Conservation (phyloP, 1,140 invertebrate species). For the Heliconius hermathena region DNA sequence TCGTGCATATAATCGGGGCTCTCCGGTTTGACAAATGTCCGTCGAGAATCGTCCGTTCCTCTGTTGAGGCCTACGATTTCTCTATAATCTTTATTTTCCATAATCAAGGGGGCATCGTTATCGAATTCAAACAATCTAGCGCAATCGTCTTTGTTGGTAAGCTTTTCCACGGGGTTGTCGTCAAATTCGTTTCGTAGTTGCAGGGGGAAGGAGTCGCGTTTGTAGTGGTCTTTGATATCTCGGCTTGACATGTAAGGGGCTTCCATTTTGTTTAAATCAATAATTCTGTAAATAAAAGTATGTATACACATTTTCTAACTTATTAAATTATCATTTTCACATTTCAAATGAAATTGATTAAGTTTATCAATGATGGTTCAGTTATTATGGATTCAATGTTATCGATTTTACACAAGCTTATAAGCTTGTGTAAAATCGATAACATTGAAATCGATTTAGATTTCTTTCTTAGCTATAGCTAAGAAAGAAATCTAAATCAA, state of each 20-base stretch:
- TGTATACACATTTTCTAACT: too few species aligned
- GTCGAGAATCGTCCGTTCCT: constrained; percentile 70
- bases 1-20: constrained; percentile 82
- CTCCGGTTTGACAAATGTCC: constrained; percentile 72
- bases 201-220: constrained; percentile 60
- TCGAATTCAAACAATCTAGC: constrained; percentile 79
- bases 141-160: constrained; percentile 77
- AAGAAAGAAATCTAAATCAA: too few species aligned
- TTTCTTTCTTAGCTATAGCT: too few species aligned
- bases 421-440: too few species aligned
- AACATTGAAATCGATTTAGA: too few species aligned
- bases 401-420: too few species aligned
- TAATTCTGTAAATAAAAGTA: constrained; percentile 63
- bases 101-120: constrained; percentile 71
- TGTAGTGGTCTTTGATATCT: constrained; percentile 63
- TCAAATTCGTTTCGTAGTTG: constrained; percentile 58
- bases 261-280: constrained; percentile 75
- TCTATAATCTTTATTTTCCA: constrained; percentile 74
- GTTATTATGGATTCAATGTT: too few species aligned
- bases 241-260: constrained; percentile 65
- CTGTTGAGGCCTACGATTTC: constrained; percentile 73
- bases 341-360: too few species aligned
- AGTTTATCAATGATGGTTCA: too few species aligned
- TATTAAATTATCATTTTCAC: too few species aligned
- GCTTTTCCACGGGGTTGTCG: constrained; percentile 75